Evolutionary conservation across 1,140 invertebrate genomes (phyloP), one percentile per base, ranked within the genome.

Genomic region (Alviniconcha marisindica): DNA sequence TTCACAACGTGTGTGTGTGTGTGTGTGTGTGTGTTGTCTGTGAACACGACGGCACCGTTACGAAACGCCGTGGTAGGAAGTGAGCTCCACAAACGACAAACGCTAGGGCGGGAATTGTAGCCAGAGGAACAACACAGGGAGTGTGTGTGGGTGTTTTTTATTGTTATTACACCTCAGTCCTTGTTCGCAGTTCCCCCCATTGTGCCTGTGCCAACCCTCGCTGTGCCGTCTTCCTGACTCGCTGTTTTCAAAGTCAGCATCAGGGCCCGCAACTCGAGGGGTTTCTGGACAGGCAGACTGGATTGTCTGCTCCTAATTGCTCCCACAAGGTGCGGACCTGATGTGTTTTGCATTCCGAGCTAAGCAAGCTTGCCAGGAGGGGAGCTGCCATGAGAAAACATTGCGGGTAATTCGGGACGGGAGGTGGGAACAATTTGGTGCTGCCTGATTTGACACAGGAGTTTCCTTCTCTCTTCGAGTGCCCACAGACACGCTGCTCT

Each of bases 331-430:
- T 31, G 10, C 10, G 14, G 36, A 10, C 66, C 2, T 7, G 66
- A 33, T 38, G 66, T 71, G 66, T 71, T 71, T 33, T 71, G 66
- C 66, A 71, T 71, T 71, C 66, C 66, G 28, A 10, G 66, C 66
- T 36, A 5, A 71, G 66, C 56, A 60, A 60, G 66, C 33, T 24
- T 40, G 66, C 28, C 66, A 40, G 66, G 14, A 40, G 28, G 7
- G 28, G 66, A n/a, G 7, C 14, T 15, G 60, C 10, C 4, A 40
- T 36, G 66, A n/a, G 36, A 71, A 71, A 66, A 66, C 60, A 28
- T 5, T n/a, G 60, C 60, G 7, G 60, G n/a, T n/a, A n/a, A n/a
- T n/a, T 63, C 66, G 5, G 33, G 36, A 2, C 66, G 33, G 66
- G 33, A 71, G 66, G 66, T 36, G 66, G 66, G 2, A 71, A 71